Evolutionary conservation across 2,888 invertebrate species (phyloP).

Genomic region (Meta bourneti): DNA sequence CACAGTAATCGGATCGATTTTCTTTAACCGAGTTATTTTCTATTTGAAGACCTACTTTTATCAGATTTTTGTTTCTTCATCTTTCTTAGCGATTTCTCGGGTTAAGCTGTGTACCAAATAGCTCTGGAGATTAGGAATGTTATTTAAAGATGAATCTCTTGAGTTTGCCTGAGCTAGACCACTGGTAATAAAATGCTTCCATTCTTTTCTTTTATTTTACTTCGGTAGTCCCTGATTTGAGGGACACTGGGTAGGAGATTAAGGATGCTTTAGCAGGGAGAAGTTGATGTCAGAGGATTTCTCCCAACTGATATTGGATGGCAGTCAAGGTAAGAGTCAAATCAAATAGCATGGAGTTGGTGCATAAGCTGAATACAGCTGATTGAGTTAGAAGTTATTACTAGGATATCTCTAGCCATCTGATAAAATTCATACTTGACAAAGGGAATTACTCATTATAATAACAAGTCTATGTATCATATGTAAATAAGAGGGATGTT

Average conservation of each 20-base stretch:
- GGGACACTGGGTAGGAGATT: background rate
- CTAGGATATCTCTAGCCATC: background rate
- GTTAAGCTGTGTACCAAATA: conserved; percentile 61
- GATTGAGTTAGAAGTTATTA: background rate
- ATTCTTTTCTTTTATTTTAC: background rate
- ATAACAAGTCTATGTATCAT: too few species aligned
- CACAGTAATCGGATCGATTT: conserved; percentile 67
- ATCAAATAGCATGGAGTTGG: background rate
- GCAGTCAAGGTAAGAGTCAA: background rate
- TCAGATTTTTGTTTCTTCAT: conserved; percentile 20
- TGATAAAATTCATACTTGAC: background rate
- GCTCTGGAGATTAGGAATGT: conserved; percentile 45
- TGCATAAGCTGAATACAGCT: background rate
- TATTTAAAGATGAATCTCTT: conserved; percentile 42
- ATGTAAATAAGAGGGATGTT: too few species aligned
- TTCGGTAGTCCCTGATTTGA: background rate
- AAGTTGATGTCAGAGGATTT: background rate
- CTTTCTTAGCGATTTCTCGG: conserved; percentile 31
- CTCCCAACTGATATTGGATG: background rate
- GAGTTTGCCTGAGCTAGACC: background rate
- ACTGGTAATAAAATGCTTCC: background rate
- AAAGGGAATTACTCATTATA: too few species aligned
- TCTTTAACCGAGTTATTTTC: conserved; percentile 59
- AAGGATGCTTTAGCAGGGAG: background rate
- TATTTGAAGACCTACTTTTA: conserved; percentile 51